These are phyloP conservation scores for Calephelis virginiensis DNA, from an alignment of 1,140 invertebrate genomes.

Conservation along the genomic window DNA sequence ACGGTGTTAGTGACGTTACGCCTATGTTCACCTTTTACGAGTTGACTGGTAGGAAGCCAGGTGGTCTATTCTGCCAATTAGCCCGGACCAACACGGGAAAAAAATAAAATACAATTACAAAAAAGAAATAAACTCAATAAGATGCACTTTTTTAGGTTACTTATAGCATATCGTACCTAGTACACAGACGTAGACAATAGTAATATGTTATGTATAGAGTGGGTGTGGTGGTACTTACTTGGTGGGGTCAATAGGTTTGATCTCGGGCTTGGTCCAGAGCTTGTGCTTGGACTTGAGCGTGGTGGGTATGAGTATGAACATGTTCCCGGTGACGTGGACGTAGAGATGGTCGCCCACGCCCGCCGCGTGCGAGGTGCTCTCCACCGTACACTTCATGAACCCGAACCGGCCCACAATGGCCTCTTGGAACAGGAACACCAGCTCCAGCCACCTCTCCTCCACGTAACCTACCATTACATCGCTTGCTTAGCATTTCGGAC, in stretches of 20 bases:
- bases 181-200: too few relatives aligned
- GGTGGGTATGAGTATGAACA: conserved; percentile 93
- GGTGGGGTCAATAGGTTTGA: conserved; percentile 67
- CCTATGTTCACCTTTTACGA: too few relatives aligned
- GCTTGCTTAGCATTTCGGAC: too few relatives aligned
- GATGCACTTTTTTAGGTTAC: too few relatives aligned
- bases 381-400: conserved; percentile 88
- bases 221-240: conserved; percentile 51
- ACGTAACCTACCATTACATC: conserved; percentile 82
- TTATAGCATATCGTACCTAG: too few relatives aligned
- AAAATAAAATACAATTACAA: too few relatives aligned
- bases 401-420: conserved; percentile 90
- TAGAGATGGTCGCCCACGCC: conserved; percentile 82
- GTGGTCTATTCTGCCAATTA: too few relatives aligned
- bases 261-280: conserved; percentile 52
- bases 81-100: too few relatives aligned
- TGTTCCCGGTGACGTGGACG: conserved; percentile 95
- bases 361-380: conserved; percentile 75
- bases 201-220: too few relatives aligned
- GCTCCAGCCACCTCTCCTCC: conserved; percentile 85
- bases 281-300: conserved; percentile 65
- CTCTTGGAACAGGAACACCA: conserved; percentile 91
- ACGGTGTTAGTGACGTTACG: too few relatives aligned
- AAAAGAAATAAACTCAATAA: too few relatives aligned
- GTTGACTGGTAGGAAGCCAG: too few relatives aligned